phyloP scores from a whole-genome alignment of 2,797 vertebrate genomes.

The Monodelphis domestica region DNA sequence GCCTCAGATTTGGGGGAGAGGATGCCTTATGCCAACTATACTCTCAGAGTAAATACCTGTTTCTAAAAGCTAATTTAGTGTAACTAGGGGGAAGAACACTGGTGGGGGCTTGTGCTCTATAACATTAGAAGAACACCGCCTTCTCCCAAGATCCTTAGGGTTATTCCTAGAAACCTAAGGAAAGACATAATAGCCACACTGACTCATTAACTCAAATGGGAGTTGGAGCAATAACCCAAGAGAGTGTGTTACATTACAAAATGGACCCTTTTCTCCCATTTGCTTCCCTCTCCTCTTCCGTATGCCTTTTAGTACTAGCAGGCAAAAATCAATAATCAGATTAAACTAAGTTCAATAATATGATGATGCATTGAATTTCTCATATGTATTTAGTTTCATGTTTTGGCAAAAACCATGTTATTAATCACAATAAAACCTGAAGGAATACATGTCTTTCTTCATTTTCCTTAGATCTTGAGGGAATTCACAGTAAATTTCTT shows the following conservation, averaged over 20 bases:
- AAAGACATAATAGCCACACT: neutral
- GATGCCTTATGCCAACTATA: neutral
- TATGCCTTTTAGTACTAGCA: neutral
- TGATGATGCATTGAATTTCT: neutral
- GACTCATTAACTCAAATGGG: neutral
- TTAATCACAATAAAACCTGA: neutral
- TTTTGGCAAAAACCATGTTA: neutral
- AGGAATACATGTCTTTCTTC: neutral
- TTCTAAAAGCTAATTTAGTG: neutral
- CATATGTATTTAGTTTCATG: neutral
- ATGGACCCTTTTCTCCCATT: neutral
- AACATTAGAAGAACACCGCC: neutral
- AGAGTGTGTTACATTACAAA: neutral
- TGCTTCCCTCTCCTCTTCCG: neutral
- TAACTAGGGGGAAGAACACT: neutral
- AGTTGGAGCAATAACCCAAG: neutral
- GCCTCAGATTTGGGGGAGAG: neutral
- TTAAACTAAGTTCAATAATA: neutral
- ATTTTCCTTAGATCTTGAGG: neutral
- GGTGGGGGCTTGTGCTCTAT: neutral
- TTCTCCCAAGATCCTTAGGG: neutral
- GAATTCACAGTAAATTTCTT: neutral
- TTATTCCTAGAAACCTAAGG: neutral
- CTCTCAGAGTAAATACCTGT: neutral
- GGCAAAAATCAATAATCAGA: neutral